Conservation (phyloP, 1,140 invertebrate genomes). For the Oryzaephilus surinamensis region DNA sequence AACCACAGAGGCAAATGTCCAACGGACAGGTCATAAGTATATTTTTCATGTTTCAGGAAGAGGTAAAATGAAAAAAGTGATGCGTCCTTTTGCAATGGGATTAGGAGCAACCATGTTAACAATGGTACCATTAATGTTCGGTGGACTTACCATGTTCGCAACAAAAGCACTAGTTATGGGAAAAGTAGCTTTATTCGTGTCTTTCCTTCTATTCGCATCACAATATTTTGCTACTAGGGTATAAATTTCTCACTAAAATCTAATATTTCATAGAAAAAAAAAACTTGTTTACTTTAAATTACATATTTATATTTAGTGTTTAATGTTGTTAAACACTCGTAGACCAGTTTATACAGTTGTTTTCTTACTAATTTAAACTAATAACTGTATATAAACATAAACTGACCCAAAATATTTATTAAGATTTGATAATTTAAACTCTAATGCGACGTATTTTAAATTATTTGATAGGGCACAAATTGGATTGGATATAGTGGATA, state of each 20-base stretch:
- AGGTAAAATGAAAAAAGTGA: slow-evolving; percentile 60
- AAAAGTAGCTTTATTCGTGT: slow-evolving; percentile 62
- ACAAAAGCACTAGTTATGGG: slow-evolving; percentile 62
- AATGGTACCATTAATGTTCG: slow-evolving; percentile 54
- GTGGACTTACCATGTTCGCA: slow-evolving; percentile 57
- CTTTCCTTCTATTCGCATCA: slow-evolving; percentile 50
- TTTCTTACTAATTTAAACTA: not conserved
- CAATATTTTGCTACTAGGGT: slow-evolving; percentile 50
- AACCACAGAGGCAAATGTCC: not conserved
- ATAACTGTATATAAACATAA: too few species aligned
- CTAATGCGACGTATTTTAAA: not conserved
- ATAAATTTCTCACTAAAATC: too few species aligned
- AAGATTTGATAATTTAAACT: not conserved
- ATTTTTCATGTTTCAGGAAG: slow-evolving; percentile 1
- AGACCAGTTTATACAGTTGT: too few species aligned
- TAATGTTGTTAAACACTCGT: not conserved
- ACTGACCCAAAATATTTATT: too few species aligned
- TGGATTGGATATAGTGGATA: not conserved
- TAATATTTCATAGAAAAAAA: not conserved
- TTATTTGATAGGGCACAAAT: too few species aligned
- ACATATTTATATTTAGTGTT: not conserved
- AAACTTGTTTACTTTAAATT: not conserved
- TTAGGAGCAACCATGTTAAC: slow-evolving; percentile 49
- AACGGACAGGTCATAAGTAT: slow-evolving; percentile 3
- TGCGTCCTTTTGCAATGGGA: slow-evolving; percentile 51